These are phyloP conservation scores for Endomychus coccineus DNA, from an alignment of 2,888 invertebrate species.

Conservation along the genomic window DNA sequence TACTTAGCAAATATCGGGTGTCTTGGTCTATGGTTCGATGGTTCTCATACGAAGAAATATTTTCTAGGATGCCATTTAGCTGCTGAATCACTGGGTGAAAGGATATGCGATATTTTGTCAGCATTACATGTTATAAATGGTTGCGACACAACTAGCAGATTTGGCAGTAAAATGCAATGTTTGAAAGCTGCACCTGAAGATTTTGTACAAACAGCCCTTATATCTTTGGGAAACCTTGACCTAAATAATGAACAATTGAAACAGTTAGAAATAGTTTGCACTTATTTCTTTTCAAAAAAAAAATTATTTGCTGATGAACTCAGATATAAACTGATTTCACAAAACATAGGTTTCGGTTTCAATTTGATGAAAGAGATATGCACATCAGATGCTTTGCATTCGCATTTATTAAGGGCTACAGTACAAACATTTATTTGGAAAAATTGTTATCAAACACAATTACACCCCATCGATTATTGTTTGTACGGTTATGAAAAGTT, in stretches of 20 bases:
- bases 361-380: slow-evolving; percentile 25
- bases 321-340: slow-evolving; percentile 20
- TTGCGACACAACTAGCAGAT: slow-evolving; percentile 21
- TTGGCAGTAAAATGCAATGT: slow-evolving; percentile 14
- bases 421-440: slow-evolving; percentile 26
- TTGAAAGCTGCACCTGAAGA: slow-evolving; percentile 21
- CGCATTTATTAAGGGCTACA: slow-evolving; percentile 25
- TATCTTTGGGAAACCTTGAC: slow-evolving; percentile 19
- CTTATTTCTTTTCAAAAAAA: slow-evolving; percentile 22
- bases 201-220: slow-evolving; percentile 23
- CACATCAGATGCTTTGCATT: slow-evolving; percentile 24
- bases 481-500: too few species aligned
- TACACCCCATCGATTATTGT: too few species aligned
- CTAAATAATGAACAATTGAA: slow-evolving; percentile 23
- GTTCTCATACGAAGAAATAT: slow-evolving; percentile 17
- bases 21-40: slow-evolving; percentile 17
- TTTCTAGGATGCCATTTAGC: slow-evolving; percentile 24
- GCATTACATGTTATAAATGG: slow-evolving; percentile 25
- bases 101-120: slow-evolving; percentile 25
- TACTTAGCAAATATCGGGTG: too few species aligned
- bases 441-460: too few species aligned
- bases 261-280: slow-evolving; percentile 20
- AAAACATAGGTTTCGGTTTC: slow-evolving; percentile 20
- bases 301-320: slow-evolving; percentile 26
- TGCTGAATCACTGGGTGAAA: slow-evolving; percentile 25